Evolutionary conservation across 2,797 vertebrate genomes (phyloP).

Genomic region (Onychomys leucogaster): DNA sequence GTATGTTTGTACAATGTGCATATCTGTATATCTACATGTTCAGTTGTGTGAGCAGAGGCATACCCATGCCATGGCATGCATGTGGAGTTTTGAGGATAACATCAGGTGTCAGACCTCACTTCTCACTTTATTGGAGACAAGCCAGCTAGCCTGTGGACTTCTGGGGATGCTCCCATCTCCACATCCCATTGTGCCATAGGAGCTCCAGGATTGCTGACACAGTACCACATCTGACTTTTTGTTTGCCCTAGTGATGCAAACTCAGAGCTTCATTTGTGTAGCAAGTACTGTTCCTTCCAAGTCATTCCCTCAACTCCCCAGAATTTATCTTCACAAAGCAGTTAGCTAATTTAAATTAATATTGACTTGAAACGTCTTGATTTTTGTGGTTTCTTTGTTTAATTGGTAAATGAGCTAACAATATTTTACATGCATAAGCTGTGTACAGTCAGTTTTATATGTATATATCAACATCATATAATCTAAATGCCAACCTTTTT

Average conservation of each 20-base stretch:
- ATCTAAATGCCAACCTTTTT: slow-evolving; percentile 34
- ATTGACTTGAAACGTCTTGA: slow-evolving; percentile 33
- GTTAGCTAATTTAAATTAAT: background rate
- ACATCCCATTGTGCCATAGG: background rate
- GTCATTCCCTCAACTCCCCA: background rate
- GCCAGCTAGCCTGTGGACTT: background rate
- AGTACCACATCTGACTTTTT: background rate
- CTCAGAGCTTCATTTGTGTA: background rate
- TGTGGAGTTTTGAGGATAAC: background rate
- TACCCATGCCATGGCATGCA: background rate
- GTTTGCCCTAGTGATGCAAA: background rate
- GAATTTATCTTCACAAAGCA: slow-evolving; percentile 4
- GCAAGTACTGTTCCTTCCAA: too few species aligned
- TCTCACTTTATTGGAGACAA: background rate
- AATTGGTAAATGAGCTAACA: slow-evolving; percentile 16
- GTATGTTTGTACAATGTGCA: background rate
- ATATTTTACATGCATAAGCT: background rate
- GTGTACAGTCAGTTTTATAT: background rate
- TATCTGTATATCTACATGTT: background rate
- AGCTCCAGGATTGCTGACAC: too few species aligned
- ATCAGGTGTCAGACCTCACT: background rate
- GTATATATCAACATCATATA: slow-evolving; percentile 12
- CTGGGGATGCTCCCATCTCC: background rate
- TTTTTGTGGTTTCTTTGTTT: slow-evolving; percentile 45
- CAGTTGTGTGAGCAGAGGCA: background rate